A percentile compares a stretch with the other conserved stretches of the same genome.
Evolutionary conservation across 2,888 invertebrate genomes (phyloP).

Genomic region (Troides aeacus): DNA sequence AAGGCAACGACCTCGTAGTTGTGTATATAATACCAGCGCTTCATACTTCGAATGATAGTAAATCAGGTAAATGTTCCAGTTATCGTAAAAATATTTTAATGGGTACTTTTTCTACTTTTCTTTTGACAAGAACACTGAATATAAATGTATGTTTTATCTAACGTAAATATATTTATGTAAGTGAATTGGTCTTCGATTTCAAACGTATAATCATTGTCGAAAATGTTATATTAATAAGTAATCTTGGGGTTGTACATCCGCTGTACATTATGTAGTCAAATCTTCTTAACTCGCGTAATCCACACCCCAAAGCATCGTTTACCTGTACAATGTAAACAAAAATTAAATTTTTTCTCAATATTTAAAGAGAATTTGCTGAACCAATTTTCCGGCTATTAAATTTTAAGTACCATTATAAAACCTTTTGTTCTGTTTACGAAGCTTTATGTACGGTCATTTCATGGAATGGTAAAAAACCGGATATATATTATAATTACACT

Average conservation of each 20-base stretch:
- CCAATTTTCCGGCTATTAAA: slow-evolving; percentile 21
- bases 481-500: background rate
- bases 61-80: too few relatives aligned
- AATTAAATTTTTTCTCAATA: slow-evolving; percentile 7
- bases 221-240: background rate
- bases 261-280: slow-evolving; percentile 1
- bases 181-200: background rate
- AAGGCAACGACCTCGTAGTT: too few relatives aligned
- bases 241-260: background rate
- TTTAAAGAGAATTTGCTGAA: background rate
- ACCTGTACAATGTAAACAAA: slow-evolving; percentile 9
- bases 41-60: too few relatives aligned
- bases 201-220: background rate
- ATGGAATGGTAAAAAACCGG: background rate
- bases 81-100: too few relatives aligned
- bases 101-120: too few relatives aligned
- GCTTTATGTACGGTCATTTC: background rate
- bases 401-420: slow-evolving; percentile 17
- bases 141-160: too few relatives aligned
- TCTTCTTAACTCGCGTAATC: slow-evolving; percentile 10
- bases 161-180: background rate
- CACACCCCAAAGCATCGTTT: slow-evolving; percentile 3
- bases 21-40: too few relatives aligned
- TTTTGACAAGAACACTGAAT: too few relatives aligned
- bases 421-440: background rate